Evolutionary conservation across 2,797 vertebrate species (phyloP).

Genomic region (Dendrocincla fuliginosa): DNA sequence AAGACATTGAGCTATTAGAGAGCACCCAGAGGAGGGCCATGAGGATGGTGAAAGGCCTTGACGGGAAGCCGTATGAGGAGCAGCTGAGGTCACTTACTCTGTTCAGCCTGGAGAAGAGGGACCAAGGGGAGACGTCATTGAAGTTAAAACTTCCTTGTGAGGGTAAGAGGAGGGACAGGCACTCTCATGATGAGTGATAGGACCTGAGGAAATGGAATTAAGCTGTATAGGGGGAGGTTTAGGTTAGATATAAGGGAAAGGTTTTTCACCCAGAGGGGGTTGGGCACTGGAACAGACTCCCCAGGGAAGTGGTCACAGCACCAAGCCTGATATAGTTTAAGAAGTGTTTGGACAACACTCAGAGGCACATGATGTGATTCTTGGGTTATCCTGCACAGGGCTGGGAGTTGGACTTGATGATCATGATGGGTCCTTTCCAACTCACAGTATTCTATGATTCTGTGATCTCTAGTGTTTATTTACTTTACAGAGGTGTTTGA

Average conservation of each 20-base stretch:
- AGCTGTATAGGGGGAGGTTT: neutral
- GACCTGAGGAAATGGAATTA: neutral
- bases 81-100: accelerated
- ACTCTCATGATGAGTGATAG: neutral
- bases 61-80: accelerated
- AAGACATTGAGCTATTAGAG: neutral
- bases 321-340: neutral
- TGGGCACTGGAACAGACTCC: neutral
- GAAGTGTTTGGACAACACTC: neutral
- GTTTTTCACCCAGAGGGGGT: neutral
- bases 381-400: neutral
- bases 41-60: neutral
- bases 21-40: accelerated
- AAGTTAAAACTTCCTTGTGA: neutral
- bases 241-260: neutral
- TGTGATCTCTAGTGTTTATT: neutral
- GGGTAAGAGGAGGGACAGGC: neutral
- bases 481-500: neutral
- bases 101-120: neutral
- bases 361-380: neutral
- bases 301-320: neutral
- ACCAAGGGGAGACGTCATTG: neutral
- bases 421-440: neutral
- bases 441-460: neutral
- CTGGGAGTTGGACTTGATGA: accelerated